These are phyloP conservation scores for Phortica magna DNA, from an alignment of 2,888 invertebrate species.

Conservation along the genomic window DNA sequence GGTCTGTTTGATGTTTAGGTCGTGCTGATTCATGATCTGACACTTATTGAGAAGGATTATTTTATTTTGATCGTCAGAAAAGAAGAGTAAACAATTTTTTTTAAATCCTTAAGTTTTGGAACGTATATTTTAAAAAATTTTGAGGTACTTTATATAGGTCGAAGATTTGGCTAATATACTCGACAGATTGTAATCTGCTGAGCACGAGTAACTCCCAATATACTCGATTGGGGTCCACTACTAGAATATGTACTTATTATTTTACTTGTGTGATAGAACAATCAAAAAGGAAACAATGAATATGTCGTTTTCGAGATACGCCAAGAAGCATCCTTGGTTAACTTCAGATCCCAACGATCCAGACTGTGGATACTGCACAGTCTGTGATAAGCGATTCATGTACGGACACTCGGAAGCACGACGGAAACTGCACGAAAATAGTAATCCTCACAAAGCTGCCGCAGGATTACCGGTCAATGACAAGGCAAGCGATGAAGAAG, in stretches of 20 bases:
- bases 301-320: conserved; percentile 50
- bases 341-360: conserved; percentile 63
- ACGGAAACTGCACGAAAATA: conserved; percentile 62
- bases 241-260: neutral
- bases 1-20: no score
- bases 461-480: neutral
- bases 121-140: neutral
- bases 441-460: conserved; percentile 53
- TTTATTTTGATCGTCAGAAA: no score
- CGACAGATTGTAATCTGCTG: no score
- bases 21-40: no score
- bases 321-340: conserved; percentile 65
- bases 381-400: conserved; percentile 62
- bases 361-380: conserved; percentile 57
- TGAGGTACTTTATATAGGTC: neutral
- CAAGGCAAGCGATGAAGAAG: no score
- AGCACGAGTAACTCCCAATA: no score
- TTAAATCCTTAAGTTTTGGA: no score
- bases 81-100: no score
- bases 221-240: no score
- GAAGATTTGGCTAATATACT: no score
- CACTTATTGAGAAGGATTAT: no score
- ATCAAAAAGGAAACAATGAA: neutral
- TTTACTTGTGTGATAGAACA: neutral
- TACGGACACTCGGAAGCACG: conserved; percentile 66